phyloP scores from a whole-genome alignment of 2,888 invertebrate species.

The Nymphalis urticae region DNA sequence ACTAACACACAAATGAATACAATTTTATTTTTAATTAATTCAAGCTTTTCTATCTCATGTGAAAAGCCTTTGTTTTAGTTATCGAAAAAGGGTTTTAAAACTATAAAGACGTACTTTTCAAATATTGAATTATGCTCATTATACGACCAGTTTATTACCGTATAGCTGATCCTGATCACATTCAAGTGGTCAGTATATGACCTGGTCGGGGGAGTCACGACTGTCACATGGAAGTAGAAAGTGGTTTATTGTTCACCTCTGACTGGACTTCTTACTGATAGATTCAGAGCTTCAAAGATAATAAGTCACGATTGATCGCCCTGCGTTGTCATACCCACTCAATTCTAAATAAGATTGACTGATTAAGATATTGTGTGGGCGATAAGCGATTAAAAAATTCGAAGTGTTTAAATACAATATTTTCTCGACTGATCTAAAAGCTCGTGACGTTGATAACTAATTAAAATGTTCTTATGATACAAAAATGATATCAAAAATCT shows the following conservation, averaged over 20 bases:
- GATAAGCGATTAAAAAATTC: constrained; percentile 35
- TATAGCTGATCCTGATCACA: constrained; percentile 30
- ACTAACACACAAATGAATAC: too few species aligned
- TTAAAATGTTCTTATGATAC: too few species aligned
- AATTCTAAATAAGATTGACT: constrained; percentile 39
- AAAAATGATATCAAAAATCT: too few species aligned
- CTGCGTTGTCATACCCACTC: constrained; percentile 52
- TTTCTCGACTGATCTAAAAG: not conserved
- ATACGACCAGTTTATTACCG: constrained; percentile 11
- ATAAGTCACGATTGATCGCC: constrained; percentile 69
- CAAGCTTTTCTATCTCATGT: too few species aligned
- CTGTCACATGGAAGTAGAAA: constrained; percentile 58
- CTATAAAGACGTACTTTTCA: too few species aligned
- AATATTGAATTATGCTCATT: not conserved
- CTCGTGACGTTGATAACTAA: too few species aligned
- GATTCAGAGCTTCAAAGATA: constrained; percentile 54
- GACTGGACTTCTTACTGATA: constrained; percentile 58
- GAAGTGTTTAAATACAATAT: constrained; percentile 19
- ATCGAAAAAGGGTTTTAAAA: too few species aligned
- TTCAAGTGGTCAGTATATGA: constrained; percentile 36
- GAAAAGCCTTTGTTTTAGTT: too few species aligned
- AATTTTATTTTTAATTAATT: too few species aligned
- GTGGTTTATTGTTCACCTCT: constrained; percentile 72
- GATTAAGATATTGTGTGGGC: constrained; percentile 45
- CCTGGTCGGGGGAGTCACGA: constrained; percentile 63